Evolutionary conservation across 2,113 vertebrate species (phyloP), one percentile per base, ranked within the genome.

Genomic region (Neolamprologus variostigma): DNA sequence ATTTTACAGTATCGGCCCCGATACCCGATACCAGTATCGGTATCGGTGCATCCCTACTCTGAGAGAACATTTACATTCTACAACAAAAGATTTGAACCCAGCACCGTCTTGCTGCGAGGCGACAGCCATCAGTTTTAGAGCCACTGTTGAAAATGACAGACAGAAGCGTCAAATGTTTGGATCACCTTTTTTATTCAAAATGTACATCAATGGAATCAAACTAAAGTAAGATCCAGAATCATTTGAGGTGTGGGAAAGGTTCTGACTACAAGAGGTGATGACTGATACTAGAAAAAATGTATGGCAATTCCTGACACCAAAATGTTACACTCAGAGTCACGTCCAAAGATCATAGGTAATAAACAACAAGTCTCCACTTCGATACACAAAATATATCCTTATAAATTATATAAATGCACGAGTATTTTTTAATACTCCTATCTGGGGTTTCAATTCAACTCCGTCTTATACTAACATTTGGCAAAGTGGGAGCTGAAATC

Each of bases 371-470:
- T 95, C 91, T 96, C 88, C 94, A 96, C 94, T 95, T 95, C 92
- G 96, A 96, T 96, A 95, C 95, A 96, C 96, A 97, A 97, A 97
- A 97, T 97, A 97, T 94, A 96, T 96, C 95, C 95, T 95, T 96
- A 96, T 96, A 96, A 96, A 96, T 96, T 95, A 97, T 96, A 95
- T 94, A 97, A 96, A 96, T 96, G 95, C 92, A 94, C 33, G 89
- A 92, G 92, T 92, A 95, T 93, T 90, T 81, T 86, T 82, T 91
- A 80, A 88, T 71, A 94, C 90, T 92, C 92, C 87, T 89, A 93
- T 94, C 91, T 93, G 85, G 90, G 84, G 89, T 94, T 94, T 95
- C 78, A 89, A 88, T 86, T 89, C 84, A 95, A 88, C 89, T 93
- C 87, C 91, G 87, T 83, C 45, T 92, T 87, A 92, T 92, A 90